Percentiles rank a stretch among this genome's conserved stretches.
phyloP scores from a whole-genome alignment of 2,113 vertebrate genomes.

The Aphyosemion australe region DNA sequence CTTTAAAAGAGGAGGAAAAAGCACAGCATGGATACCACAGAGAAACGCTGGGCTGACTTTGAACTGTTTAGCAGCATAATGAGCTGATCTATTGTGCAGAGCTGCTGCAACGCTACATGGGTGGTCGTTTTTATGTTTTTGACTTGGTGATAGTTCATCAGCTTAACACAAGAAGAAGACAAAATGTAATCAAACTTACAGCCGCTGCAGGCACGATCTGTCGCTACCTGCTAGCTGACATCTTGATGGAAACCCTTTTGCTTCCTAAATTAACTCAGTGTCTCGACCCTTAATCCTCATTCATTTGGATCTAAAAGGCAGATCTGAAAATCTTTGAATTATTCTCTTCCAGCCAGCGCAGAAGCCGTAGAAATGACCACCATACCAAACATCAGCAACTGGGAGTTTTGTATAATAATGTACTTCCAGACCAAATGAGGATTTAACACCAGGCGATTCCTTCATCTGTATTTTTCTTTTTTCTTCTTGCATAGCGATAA shows the following conservation, averaged over 20 bases:
- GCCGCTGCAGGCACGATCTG: conserved; percentile 30
- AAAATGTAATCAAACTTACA: conserved; percentile 43
- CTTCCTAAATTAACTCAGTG: conserved; percentile 17
- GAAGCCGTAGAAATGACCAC: no score
- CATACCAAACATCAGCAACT: no score
- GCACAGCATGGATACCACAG: conserved; percentile 60
- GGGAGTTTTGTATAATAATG: no score
- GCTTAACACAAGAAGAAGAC: conserved; percentile 44
- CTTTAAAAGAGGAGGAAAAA: conserved; percentile 7
- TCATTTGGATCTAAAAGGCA: no score
- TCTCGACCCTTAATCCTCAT: no score
- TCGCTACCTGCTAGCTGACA: conserved; percentile 58
- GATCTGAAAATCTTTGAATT: no score
- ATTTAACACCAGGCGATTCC: conserved; percentile 5
- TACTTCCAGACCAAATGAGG: conserved; percentile 1
- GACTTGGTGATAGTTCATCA: conserved; percentile 50
- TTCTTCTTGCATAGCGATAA: conserved; percentile 35
- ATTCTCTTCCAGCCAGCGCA: no score
- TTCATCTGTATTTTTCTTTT: conserved; percentile 32
- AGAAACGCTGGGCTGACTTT: conserved; percentile 13
- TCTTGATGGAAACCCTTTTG: no score
- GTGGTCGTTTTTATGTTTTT: conserved; percentile 50
- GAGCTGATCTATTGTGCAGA: conserved; percentile 36
- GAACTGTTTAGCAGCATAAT: conserved; percentile 14
- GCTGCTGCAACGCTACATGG: conserved; percentile 32